Base-by-base conservation (phyloP, 2,797 vertebrate genomes). In the Yasuhikotakia modesta region DNA sequence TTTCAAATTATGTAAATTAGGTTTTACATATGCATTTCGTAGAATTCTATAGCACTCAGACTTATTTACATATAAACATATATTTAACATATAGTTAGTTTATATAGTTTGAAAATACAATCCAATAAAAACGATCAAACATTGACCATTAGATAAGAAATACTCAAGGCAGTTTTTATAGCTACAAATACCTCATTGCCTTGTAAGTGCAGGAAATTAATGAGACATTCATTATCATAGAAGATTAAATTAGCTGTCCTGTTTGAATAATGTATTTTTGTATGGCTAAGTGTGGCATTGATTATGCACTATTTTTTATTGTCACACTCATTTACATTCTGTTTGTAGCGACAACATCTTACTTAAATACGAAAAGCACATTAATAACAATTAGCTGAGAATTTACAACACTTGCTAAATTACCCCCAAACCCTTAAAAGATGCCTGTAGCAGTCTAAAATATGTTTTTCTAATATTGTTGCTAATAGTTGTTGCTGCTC, bases 201-300 rank as follows among this genome's bases (percentile, higher is more conserved):
- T 81, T 68, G 52, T 24, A 61, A 45, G 50, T 60, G 22, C 43
- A 60, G 73, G 73, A 73, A 55, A 76, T 76, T 53, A 78, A 78
- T 30, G 53, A 22, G 19, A 71, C 16, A 30, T 61, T 14, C 1
- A 1, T 70, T 43, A 55, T 71, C 32, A n/a, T n/a, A n/a, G n/a
- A n/a, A n/a, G n/a, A n/a, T n/a, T n/a, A n/a, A n/a, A n/a, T n/a
- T n/a, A n/a, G n/a, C n/a, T n/a, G n/a, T n/a, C n/a, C n/a, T n/a
- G n/a, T n/a, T n/a, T n/a, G n/a, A 58, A 30, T 64, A 21, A 64
- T 53, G 19, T 4, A 70, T 46, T 16, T 60, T 27, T 50, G n/a
- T 24, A 48, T 2, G 35, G 32, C 17, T 30, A 67, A 46, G 57
- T 32, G 30, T 46, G 17, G 30, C 45, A 53, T 43, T 53, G 21